Evolutionary conservation across 2,113 vertebrate genomes (phyloP).

Genomic region (Naja naja): DNA sequence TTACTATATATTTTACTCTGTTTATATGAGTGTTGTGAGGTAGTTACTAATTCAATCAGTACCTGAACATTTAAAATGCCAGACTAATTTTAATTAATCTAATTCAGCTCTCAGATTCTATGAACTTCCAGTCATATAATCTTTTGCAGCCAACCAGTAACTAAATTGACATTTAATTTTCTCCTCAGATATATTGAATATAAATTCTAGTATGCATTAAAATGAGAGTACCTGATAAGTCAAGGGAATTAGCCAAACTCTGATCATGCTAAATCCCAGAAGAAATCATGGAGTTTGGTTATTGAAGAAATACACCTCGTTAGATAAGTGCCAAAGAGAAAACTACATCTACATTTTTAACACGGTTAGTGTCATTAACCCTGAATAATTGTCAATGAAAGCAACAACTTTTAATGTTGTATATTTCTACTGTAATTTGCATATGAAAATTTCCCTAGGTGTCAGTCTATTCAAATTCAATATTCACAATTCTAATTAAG

Average conservation of each 20-base stretch:
- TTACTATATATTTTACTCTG: neutral
- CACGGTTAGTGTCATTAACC: slow-evolving; percentile 13
- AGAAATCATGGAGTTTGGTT: slow-evolving; percentile 8
- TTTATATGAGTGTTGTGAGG: neutral
- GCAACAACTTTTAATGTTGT: slow-evolving; percentile 8
- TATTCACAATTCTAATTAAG: neutral
- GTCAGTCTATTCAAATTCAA: slow-evolving; percentile 22
- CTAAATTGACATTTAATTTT: slow-evolving; percentile 37
- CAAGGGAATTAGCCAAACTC: slow-evolving; percentile 12
- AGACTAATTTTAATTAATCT: slow-evolving; percentile 8
- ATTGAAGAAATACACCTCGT: slow-evolving; percentile 32
- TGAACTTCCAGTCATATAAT: slow-evolving; percentile 9
- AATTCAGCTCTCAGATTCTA: slow-evolving; percentile 9
- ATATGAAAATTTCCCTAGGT: slow-evolving; percentile 46
- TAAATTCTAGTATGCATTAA: slow-evolving; percentile 32
- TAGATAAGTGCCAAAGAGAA: slow-evolving; percentile 31
- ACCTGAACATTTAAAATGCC: slow-evolving; percentile 18
- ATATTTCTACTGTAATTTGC: slow-evolving; percentile 24
- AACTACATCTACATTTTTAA: slow-evolving; percentile 25
- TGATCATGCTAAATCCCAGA: neutral
- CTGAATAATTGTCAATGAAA: slow-evolving; percentile 29
- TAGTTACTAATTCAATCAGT: neutral
- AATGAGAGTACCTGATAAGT: slow-evolving; percentile 8
- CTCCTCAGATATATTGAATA: slow-evolving; percentile 23
- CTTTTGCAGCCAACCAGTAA: slow-evolving; percentile 22